Conservation (phyloP, 2,797 vertebrate genomes). For the Pipistrellus pygmaeus region DNA sequence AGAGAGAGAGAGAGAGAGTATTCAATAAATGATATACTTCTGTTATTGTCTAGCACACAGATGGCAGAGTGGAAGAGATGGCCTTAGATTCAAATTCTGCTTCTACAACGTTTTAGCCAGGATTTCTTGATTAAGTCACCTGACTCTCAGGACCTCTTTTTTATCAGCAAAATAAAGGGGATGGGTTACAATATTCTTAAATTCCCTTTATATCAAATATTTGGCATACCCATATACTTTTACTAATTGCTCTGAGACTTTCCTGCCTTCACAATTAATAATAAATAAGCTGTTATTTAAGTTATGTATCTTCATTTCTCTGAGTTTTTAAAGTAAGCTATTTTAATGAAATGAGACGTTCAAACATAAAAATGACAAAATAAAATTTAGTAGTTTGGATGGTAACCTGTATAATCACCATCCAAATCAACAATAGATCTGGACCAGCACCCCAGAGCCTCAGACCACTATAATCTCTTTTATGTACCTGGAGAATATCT, state of each 20-base stretch:
- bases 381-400: neutral
- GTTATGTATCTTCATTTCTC: neutral
- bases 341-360: conserved; percentile 29
- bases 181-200: neutral
- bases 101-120: neutral
- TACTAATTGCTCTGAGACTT: neutral
- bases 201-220: conserved; percentile 2
- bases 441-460: neutral
- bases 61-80: neutral
- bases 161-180: neutral
- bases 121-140: conserved; percentile 2
- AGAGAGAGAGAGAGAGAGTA: too few relatives aligned
- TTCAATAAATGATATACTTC: neutral
- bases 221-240: neutral
- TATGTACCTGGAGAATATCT: neutral
- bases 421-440: neutral
- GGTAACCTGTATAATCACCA: neutral
- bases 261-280: neutral
- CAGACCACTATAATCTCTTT: neutral
- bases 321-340: conserved; percentile 14
- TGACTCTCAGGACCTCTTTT: neutral
- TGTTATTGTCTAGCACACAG: neutral
- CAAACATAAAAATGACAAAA: neutral
- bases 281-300: neutral
- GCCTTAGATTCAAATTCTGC: neutral